Percentiles rank a stretch among this genome's conserved stretches.
phyloP scores from a whole-genome alignment of 1,140 invertebrate species.

The Mercenaria mercenaria region DNA sequence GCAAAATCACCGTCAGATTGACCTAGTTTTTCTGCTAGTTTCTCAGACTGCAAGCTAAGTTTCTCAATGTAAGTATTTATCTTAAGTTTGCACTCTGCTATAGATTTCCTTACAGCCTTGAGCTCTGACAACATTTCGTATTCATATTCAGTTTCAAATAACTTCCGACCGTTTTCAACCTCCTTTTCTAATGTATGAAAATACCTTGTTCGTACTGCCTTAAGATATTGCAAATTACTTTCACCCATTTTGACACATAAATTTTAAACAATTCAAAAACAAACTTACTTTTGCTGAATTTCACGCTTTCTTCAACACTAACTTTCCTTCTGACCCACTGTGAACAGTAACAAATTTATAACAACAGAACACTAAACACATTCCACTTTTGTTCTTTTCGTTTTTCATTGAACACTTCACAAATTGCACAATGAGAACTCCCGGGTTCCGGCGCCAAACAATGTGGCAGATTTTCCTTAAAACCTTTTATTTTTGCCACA shows the following conservation, averaged over 20 bases:
- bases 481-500: too few species aligned
- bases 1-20: neutral
- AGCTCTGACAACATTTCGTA: neutral
- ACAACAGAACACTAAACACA: too few species aligned
- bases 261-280: too few species aligned
- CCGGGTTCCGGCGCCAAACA: too few species aligned
- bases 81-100: neutral
- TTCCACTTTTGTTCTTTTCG: too few species aligned
- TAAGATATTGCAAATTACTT: conserved; percentile 8
- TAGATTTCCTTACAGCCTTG: neutral
- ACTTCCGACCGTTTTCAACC: neutral
- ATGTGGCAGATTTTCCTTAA: too few species aligned
- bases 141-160: neutral
- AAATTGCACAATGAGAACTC: too few species aligned
- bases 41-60: conserved; percentile 12
- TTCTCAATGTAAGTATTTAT: conserved; percentile 16
- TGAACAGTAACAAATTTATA: too few species aligned
- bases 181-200: conserved; percentile 15
- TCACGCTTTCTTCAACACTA: too few species aligned
- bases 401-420: too few species aligned
- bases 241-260: neutral
- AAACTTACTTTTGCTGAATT: too few species aligned
- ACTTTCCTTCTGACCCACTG: too few species aligned
- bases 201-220: neutral
- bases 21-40: neutral